Evolutionary conservation across 2,797 vertebrate genomes (phyloP).

Genomic region (Odontamblyopus rebecca): DNA sequence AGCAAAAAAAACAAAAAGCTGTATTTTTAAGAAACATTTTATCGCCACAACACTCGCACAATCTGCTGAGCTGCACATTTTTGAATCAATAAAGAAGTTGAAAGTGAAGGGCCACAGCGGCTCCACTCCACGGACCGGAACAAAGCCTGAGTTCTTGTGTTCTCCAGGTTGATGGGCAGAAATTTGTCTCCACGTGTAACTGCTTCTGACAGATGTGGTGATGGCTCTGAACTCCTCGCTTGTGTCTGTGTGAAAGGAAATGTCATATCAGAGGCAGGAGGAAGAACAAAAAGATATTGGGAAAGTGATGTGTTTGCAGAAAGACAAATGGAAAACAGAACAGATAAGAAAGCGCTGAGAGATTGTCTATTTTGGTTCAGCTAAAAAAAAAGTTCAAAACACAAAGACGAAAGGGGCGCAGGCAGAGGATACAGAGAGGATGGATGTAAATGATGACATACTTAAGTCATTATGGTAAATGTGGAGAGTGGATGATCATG

Average conservation of each 20-base stretch:
- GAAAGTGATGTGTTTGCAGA: constrained; percentile 42
- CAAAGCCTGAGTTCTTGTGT: constrained; percentile 31
- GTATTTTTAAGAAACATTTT: background rate
- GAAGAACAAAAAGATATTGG: constrained; percentile 33
- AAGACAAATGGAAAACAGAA: constrained; percentile 33
- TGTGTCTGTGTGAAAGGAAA: constrained; percentile 42
- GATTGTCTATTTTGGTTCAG: constrained; percentile 32
- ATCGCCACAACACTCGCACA: background rate
- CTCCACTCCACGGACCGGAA: constrained; percentile 8
- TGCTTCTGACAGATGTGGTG: constrained; percentile 51
- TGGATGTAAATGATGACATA: background rate
- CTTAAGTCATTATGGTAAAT: constrained; percentile 33
- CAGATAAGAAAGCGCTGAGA: constrained; percentile 41
- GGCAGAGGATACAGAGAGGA: background rate
- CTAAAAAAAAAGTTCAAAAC: constrained; percentile 26
- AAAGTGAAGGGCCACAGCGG: background rate
- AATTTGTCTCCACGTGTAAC: constrained; percentile 34
- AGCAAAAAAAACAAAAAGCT: background rate
- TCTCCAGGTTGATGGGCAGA: constrained; percentile 39
- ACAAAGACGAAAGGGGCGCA: background rate
- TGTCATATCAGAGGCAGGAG: constrained; percentile 32
- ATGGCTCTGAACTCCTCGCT: constrained; percentile 25
- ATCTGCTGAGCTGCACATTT: constrained; percentile 3
- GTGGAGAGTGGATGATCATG: constrained; percentile 36
- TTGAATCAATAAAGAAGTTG: constrained; percentile 1